Evolutionary conservation across 2,888 invertebrate species (phyloP).

Genomic region (Andrena marginata): DNA sequence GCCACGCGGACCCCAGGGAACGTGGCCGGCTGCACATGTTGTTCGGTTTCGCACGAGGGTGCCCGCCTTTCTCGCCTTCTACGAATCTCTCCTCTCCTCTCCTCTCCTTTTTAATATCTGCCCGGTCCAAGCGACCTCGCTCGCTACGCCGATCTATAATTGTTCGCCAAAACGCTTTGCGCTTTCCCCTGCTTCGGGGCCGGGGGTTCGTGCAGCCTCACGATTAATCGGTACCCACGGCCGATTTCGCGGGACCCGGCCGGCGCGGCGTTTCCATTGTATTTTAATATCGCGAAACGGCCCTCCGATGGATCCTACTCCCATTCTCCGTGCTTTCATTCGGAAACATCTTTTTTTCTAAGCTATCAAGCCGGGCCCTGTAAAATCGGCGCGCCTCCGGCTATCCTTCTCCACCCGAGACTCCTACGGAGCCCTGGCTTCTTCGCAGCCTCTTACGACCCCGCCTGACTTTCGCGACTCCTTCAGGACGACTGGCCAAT

Average conservation of each 20-base stretch:
- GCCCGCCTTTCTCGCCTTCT: slow-evolving; percentile 68
- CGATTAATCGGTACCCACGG: slow-evolving; percentile 41
- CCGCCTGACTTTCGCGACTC: slow-evolving; percentile 61
- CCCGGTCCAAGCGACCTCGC: slow-evolving; percentile 55
- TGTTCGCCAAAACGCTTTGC: slow-evolving; percentile 30
- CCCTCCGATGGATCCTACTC: slow-evolving; percentile 34
- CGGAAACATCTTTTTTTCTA: slow-evolving; percentile 57
- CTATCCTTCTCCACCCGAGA: slow-evolving; percentile 48
- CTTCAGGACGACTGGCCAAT: slow-evolving; percentile 74
- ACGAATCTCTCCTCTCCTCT: slow-evolving; percentile 49
- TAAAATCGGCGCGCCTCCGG: slow-evolving; percentile 69
- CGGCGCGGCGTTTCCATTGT: slow-evolving; percentile 40
- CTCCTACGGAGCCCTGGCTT: slow-evolving; percentile 11
- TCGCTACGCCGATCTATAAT: slow-evolving; percentile 58
- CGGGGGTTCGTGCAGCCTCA: slow-evolving; percentile 7
- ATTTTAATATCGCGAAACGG: slow-evolving; percentile 58
- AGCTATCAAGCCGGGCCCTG: slow-evolving; percentile 48
- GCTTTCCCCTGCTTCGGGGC: slow-evolving; percentile 20
- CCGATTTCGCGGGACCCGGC: slow-evolving; percentile 35
- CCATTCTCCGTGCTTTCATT: slow-evolving; percentile 45
- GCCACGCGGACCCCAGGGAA: slow-evolving; percentile 65
- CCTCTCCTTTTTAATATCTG: slow-evolving; percentile 64
- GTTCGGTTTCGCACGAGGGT: slow-evolving; percentile 65
- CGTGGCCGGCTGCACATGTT: slow-evolving; percentile 75
- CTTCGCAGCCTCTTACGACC: slow-evolving; percentile 54